Evolutionary conservation across 2,888 invertebrate species (phyloP), one percentile per base, ranked within the genome.

Genomic region (Chalcis sispes): DNA sequence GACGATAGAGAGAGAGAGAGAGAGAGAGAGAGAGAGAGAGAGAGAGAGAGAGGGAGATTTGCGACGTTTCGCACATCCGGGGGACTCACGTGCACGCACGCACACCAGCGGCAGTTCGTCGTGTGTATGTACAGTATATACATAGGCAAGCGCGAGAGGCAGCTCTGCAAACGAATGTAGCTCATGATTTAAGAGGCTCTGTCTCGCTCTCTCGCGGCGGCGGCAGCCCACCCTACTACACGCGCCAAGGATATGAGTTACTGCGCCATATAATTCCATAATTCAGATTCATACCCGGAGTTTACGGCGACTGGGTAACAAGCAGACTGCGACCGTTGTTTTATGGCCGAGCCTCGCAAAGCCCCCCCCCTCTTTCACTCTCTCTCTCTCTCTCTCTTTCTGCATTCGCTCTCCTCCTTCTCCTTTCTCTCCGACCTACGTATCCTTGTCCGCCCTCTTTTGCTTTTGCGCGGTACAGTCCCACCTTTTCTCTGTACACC

Each of bases 271-370:
- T 84, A 84, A 84, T 84, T 84, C 84, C 84, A 84, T 84, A 84
- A 84, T 84, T 84, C 83, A 84, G 84, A 84, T 84, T 84, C 84
- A 84, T 84, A 84, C 83, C 81, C 84, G 79, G 83, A 84, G 84
- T 84, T 84, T 84, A 84, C 83, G 84, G 84, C 81, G 83, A 81
- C 83, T 82, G 83, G 82, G 82, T 83, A 83, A 83, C 84, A 83
- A 84, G 83, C 84, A 84, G 84, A 84, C 84, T 84, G 82, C 82
- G 82, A 81, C 81, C 82, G 83, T 83, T 84, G 84, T 84, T 84
- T 84, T 84, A 84, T 83, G 82, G 78, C 80, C 80, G 67, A 72
- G 59, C 69, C 75, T 18, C 72, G 72, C 76, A 65, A n/a, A 74
- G 74, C 72, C 74, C 40, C 61, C 67, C 61, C 54, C 40, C 64